Base-by-base conservation (phyloP, 2,113 vertebrate genomes). In the Anguilla japonica region DNA sequence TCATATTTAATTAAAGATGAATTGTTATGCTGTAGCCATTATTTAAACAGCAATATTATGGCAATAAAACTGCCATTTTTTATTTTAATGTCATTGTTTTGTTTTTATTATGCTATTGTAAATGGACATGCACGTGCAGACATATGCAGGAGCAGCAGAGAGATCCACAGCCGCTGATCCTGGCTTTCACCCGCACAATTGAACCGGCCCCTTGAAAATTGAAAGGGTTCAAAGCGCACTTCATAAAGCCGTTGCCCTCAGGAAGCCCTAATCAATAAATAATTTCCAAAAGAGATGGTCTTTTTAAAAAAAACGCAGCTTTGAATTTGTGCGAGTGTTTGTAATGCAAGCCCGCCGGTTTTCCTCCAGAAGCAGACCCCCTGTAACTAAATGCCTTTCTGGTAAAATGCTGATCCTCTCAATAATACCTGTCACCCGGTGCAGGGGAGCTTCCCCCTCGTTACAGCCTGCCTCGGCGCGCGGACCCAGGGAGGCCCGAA, bases 331-430 rank as follows among this genome's bases (percentile, higher is more conserved):
- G 50, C n/a, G 20, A 83, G 53, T 83, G 82, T 83, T 56, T 83
- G 81, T 79, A 56, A 79, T 39, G n/a, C 50, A 53, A 22, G 34
- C 84, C 84, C 0, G 6, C 15, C 26, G 43, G 40, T 29, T 18
- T 80, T 26, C 29, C 50, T 85, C 60, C 53, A 87, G 80, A 57
- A 82, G 60, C 13, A 18, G 53, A 79, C n/a, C 56, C 80, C 67
- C 79, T 26, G 57, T 84, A 79, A 88, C 91, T 87, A 89, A 89
- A 90, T 91, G 81, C 87, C 88, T 92, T 90, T 89, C 87, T 91
- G 87, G 85, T 89, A 85, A 89, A 90, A 79, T 88, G 84, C 87
- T 90, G 89, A 91, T 92, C 83, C 85, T 84, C 88, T 79, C 82
- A 79, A 85, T 89, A 91, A 89, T 88, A 90, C 53, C 56, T 86